phyloP scores from a whole-genome alignment of 2,797 vertebrate genomes.

The Dendrocincla fuliginosa region DNA sequence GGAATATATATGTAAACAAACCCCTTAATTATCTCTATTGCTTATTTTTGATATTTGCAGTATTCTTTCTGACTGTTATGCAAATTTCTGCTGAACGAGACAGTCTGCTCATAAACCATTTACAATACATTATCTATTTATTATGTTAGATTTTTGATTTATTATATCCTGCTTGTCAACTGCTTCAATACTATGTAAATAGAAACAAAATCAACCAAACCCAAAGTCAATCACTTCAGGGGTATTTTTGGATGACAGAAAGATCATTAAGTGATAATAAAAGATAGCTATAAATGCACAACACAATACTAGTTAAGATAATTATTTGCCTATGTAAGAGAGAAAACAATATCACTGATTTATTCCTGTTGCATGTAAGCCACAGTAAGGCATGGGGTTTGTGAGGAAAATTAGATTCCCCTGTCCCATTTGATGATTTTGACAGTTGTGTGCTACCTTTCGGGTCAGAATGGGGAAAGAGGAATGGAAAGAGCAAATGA shows the following conservation, averaged over 20 bases:
- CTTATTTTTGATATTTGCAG: slow-evolving; percentile 31
- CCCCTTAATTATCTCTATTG: slow-evolving; percentile 46
- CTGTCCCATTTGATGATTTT: background rate
- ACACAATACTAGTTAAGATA: background rate
- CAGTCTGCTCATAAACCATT: slow-evolving; percentile 59
- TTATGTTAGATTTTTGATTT: slow-evolving; percentile 43
- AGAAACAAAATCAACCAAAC: background rate
- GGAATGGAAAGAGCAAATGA: background rate
- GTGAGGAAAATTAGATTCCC: background rate
- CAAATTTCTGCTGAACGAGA: slow-evolving; percentile 32
- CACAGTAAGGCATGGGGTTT: background rate
- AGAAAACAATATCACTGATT: background rate
- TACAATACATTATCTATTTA: slow-evolving; percentile 57
- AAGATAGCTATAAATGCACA: background rate
- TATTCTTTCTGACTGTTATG: slow-evolving; percentile 15
- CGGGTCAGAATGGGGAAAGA: background rate
- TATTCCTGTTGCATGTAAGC: background rate
- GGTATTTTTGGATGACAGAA: background rate
- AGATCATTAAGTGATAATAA: slow-evolving; percentile 36
- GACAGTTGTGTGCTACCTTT: background rate
- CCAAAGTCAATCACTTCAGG: background rate
- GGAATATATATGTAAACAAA: slow-evolving; percentile 3
- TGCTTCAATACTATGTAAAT: background rate
- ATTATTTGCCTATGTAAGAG: background rate
- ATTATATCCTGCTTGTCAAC: slow-evolving; percentile 37